Base-by-base conservation (phyloP, 2,113 vertebrate species). In the Sceloporus tristichus region DNA sequence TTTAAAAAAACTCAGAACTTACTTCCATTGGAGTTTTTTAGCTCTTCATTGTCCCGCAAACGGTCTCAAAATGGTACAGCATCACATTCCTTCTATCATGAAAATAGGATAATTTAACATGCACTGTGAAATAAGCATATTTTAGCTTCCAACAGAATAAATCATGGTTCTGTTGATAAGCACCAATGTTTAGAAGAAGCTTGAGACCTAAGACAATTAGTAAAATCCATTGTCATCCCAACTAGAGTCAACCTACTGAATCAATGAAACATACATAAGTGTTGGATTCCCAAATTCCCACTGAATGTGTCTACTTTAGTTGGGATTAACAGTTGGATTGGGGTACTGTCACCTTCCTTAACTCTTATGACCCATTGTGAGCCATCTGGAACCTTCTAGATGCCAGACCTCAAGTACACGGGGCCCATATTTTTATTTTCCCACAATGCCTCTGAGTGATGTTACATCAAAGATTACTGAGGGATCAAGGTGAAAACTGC, bases 1-100 rank as follows among this genome's bases (percentile, higher is more conserved):
- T 70, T 82, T 66, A 23, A 19, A 6, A 91, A 89, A 93, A 90
- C 5, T 34, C 73, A 48, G 25, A 79, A 78, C 62, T 80, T 48
- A 85, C 85, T 85, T 91, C 80, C 40, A 85, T 80, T 1, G 87
- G 89, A 90, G 81, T 88, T 65, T 85, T 66, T 87, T 76, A 66
- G 29, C 14, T 56, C 8, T 78, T 62, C 23, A 0, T 1, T 1
- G 0, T 10, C 66, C 48, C 56, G 5, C 5, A 75, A 71, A 81
- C 66, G 2, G 70, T 48, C 65, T 82, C 21, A 85, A 59, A 89
- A n/a, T 59, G 62, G 68, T 81, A 87, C n/a, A n/a, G 85, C 16
- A 23, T 42, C 29, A 0, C 0, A 13, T 66, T 2, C 0, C 62
- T 8, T n/a, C 2, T 53, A 13, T 86, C 38, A 48, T 48, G 5